Evolutionary conservation across 2,797 vertebrate genomes (phyloP).

Genomic region (Girardinus metallicus): DNA sequence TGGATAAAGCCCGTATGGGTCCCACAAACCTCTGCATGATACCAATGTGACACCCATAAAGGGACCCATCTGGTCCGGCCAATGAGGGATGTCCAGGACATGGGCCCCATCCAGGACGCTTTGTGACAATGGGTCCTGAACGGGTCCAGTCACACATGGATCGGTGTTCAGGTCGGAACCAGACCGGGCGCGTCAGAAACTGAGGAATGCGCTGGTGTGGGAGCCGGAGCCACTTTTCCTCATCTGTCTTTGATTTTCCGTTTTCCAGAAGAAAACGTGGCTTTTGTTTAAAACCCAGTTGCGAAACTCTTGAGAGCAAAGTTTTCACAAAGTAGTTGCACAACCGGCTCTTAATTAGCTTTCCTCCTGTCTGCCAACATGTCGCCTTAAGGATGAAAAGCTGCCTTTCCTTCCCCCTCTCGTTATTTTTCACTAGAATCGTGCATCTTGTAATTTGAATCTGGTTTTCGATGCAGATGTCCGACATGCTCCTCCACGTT

Average conservation of each 20-base stretch:
- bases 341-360: not conserved
- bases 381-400: not conserved
- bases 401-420: not conserved
- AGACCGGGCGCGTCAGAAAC: no score
- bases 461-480: not conserved
- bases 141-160: not conserved
- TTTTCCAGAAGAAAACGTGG: not conserved
- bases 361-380: not conserved
- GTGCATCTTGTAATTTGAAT: not conserved
- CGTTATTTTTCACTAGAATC: not conserved
- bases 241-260: not conserved
- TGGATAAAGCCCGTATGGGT: not conserved
- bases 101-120: not conserved
- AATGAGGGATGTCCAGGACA: not conserved
- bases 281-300: not conserved
- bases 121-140: not conserved
- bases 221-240: constrained; percentile 5
- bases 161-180: not conserved
- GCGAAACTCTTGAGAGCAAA: not conserved
- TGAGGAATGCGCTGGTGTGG: not conserved
- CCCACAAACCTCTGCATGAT: not conserved
- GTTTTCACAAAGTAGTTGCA: constrained; percentile 1
- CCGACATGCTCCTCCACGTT: not conserved
- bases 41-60: not conserved
- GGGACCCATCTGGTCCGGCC: not conserved